A percentile compares a stretch with the other conserved stretches of the same genome.
Conservation (phyloP, 2,797 vertebrate genomes). For the Coregonus sp. region DNA sequence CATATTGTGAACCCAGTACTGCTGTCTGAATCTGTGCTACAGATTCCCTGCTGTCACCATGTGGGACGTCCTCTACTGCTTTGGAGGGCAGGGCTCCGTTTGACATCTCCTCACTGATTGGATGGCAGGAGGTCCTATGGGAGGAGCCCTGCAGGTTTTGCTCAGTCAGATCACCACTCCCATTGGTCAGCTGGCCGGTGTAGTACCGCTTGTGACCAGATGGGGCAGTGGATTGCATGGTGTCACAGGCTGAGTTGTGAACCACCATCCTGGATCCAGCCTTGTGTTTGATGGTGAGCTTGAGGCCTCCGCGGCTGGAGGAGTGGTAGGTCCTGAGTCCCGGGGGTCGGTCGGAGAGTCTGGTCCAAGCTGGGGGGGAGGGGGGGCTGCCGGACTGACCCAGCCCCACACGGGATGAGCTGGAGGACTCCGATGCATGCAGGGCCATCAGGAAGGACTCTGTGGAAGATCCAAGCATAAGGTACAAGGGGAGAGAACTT, state of each 20-base stretch:
- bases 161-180: conserved; percentile 43
- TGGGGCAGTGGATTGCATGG: conserved; percentile 6
- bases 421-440: conserved; percentile 57
- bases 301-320: conserved; percentile 76
- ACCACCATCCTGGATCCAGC: conserved; percentile 79
- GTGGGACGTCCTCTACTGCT: conserved; percentile 24
- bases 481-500: background rate
- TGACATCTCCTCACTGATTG: conserved; percentile 33
- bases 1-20: conserved; percentile 28
- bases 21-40: conserved; percentile 23
- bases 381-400: conserved; percentile 62
- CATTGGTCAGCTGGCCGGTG: conserved; percentile 69
- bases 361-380: conserved; percentile 73
- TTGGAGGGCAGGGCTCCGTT: conserved; percentile 39
- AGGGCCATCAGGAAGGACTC: conserved; percentile 71
- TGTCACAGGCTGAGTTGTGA: conserved; percentile 75
- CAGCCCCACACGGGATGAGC: conserved; percentile 34
- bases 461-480: conserved; percentile 45
- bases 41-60: conserved; percentile 1
- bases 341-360: conserved; percentile 75
- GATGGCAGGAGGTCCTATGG: conserved; percentile 39
- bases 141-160: conserved; percentile 41
- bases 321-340: conserved; percentile 81
- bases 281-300: conserved; percentile 84
- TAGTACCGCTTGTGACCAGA: conserved; percentile 66